Base-by-base conservation (phyloP, 37 sponge, comb jelly and placozoan species). In the Theonella swinhoei region DNA sequence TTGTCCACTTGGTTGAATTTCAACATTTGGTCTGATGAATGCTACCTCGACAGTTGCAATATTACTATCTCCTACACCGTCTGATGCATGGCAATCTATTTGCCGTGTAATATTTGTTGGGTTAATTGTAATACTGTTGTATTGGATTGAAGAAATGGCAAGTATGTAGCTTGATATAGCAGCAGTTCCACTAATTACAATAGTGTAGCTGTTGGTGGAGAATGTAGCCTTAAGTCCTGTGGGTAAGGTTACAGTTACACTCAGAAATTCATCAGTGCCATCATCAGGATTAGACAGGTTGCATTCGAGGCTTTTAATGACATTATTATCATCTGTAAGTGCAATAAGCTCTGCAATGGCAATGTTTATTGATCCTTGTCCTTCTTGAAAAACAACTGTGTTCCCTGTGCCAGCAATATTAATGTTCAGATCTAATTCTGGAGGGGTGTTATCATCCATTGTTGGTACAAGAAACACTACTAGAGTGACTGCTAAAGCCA, bases 391-490 rank as follows among this genome's bases (percentile, higher is more conserved):
- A 4, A 1, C 11, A 0, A 74, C 65, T 23, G 34, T 38, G 69
- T 64, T 54, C 11, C 40, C 73, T 0, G 24, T 28, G 9, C 75
- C 80, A 75, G 60, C 24, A 63, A 59, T 60, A 7, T 41, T 9
- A 29, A 43, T 64, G 61, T 93, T 83, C 14, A 93, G 74, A 43
- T 86, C 80, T 1, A 93, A 29, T 0, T 67, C 68, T 22, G 93
- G 93, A 34, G 87, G 59, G 66, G 88, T 87, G 83, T 86, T 85
- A n/a, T n/a, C n/a, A n/a, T n/a, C n/a, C n/a, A n/a, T n/a, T n/a
- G n/a, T n/a, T n/a, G n/a, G n/a, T n/a, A n/a, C n/a, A n/a, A n/a
- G n/a, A n/a, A n/a, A n/a, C n/a, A n/a, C n/a, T n/a, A n/a, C n/a
- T n/a, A n/a, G n/a, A n/a, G n/a, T n/a, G n/a, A n/a, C n/a, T n/a